phyloP scores from a whole-genome alignment of 2,113 vertebrate species.

The Lepisosteus oculatus region DNA sequence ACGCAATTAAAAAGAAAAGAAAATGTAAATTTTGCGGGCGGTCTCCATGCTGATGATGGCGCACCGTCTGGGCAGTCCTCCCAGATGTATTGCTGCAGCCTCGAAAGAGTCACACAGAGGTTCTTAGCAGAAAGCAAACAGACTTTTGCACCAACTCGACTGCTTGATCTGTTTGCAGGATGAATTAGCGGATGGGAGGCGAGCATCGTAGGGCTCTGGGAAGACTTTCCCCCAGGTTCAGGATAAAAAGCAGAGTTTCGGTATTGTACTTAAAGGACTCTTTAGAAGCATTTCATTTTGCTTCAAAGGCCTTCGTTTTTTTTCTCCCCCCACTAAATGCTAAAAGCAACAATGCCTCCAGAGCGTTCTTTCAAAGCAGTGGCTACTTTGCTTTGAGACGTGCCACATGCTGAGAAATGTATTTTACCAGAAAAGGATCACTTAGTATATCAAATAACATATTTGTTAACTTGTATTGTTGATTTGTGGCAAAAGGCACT shows the following conservation, averaged over 20 bases:
- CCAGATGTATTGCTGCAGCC: constrained; percentile 65
- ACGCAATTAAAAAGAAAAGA: constrained; percentile 40
- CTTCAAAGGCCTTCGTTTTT: constrained; percentile 28
- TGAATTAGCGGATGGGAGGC: constrained; percentile 78
- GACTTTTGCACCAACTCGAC: constrained; percentile 70
- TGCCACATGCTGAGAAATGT: constrained; percentile 2
- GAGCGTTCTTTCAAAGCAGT: constrained; percentile 8
- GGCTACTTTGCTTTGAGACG: constrained; percentile 9
- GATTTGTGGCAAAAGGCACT: neutral
- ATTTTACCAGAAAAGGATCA: neutral
- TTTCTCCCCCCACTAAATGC: neutral
- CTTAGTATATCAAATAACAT: neutral
- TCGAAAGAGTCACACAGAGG: constrained; percentile 70
- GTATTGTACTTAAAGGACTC: constrained; percentile 56
- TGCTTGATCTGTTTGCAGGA: constrained; percentile 84
- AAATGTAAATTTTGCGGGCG: constrained; percentile 58
- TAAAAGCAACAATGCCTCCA: neutral
- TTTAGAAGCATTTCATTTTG: constrained; percentile 24
- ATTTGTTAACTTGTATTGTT: constrained; percentile 1
- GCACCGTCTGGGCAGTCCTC: constrained; percentile 60
- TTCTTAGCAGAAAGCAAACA: constrained; percentile 79
- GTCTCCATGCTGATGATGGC: constrained; percentile 58
- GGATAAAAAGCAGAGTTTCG: constrained; percentile 48
- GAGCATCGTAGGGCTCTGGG: constrained; percentile 65
- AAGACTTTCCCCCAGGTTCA: constrained; percentile 66